These are phyloP conservation scores for Chaetodon trifascialis DNA, from an alignment of 2,113 vertebrate species.

Conservation along the genomic window DNA sequence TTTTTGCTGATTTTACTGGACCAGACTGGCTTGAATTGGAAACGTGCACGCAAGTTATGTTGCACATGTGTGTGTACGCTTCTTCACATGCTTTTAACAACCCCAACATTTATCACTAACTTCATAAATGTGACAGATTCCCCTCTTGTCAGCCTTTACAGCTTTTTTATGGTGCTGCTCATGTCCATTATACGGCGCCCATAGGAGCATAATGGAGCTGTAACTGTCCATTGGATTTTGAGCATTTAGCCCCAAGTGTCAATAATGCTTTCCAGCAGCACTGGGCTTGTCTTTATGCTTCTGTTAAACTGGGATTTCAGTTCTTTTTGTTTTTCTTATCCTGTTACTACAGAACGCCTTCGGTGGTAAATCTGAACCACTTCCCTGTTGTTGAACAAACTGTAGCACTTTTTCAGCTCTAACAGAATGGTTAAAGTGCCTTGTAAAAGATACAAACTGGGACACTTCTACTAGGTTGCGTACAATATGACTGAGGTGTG, in stretches of 20 bases:
- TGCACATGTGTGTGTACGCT: neutral
- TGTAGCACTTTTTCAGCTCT: neutral
- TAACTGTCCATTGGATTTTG: conserved; percentile 17
- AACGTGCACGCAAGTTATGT: neutral
- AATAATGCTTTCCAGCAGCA: conserved; percentile 14
- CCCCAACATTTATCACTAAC: neutral
- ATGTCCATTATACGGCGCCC: conserved; percentile 13
- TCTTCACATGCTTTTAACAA: neutral
- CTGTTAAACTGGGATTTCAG: neutral
- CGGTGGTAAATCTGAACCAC: neutral
- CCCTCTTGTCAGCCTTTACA: neutral
- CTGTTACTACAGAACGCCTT: neutral
- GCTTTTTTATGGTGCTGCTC: conserved; percentile 36
- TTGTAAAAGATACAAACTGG: neutral
- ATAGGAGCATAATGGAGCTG: conserved; percentile 13
- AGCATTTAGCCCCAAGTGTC: conserved; percentile 15
- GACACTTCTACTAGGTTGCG: neutral
- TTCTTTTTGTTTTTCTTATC: neutral
- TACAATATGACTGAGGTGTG: neutral
- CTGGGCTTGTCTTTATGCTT: neutral
- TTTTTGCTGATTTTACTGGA: neutral
- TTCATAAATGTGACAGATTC: neutral
- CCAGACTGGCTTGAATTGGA: neutral
- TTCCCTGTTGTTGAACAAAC: neutral
- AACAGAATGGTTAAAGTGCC: neutral